Conservation (phyloP, 2,113 vertebrate species). For the Neotragus moschatus region DNA sequence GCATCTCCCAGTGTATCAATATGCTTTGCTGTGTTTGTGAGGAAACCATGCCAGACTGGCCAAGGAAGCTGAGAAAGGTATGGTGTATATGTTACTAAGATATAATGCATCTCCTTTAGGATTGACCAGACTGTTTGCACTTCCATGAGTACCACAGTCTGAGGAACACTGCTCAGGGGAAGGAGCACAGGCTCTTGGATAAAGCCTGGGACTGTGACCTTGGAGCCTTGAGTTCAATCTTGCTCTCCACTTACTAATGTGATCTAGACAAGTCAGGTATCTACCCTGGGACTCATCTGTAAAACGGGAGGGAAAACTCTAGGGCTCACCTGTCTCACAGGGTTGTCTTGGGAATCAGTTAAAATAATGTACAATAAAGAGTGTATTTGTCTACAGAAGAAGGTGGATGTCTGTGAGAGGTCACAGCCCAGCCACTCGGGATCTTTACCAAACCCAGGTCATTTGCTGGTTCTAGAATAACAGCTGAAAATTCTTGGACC, state of each 20-base stretch:
- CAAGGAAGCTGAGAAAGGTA: accelerated
- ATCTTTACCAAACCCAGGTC: neutral
- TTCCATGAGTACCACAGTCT: neutral
- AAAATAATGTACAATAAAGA: neutral
- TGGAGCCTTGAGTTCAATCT: neutral
- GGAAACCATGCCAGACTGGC: neutral
- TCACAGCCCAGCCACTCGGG: neutral
- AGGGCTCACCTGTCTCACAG: neutral
- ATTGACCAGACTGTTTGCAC: neutral
- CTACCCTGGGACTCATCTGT: neutral
- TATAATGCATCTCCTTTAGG: neutral
- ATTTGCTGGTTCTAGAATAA: neutral
- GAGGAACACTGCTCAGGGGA: accelerated
- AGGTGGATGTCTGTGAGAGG: neutral
- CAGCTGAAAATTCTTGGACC: neutral
- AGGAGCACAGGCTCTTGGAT: neutral
- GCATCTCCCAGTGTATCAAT: neutral
- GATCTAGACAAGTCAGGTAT: neutral
- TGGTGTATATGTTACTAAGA: accelerated
- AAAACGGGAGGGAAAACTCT: neutral
- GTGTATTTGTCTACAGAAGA: neutral
- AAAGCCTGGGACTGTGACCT: neutral
- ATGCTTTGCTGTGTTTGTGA: neutral
- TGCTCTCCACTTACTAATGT: neutral
- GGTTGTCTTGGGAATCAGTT: neutral